Percentiles rank a stretch among this genome's conserved stretches.
These are phyloP conservation scores for Theonella swinhoei DNA, from an alignment of 37 sponge, comb jelly and placozoan genomes.

Conservation along the genomic window DNA sequence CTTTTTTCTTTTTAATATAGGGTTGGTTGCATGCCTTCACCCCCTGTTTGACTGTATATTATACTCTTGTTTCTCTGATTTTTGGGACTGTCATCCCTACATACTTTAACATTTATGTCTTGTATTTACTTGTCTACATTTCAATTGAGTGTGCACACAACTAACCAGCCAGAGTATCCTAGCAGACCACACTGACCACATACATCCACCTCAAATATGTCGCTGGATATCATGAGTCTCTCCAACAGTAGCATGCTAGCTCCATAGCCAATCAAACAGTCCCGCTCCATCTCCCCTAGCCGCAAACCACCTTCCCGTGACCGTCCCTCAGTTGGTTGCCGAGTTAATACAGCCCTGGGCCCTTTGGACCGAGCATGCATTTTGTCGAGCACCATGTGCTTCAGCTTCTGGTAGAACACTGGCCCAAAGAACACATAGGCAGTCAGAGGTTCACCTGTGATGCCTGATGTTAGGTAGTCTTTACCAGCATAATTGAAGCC, in stretches of 20 bases:
- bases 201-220: conserved; percentile 95
- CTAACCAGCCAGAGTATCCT: conserved; percentile 95
- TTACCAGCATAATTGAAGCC: conserved; percentile 98
- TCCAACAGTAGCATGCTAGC: conserved; percentile 97
- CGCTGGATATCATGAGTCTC: conserved; percentile 97
- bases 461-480: conserved; percentile 95
- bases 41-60: too few relatives aligned
- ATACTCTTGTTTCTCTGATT: too few relatives aligned
- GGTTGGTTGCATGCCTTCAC: too few relatives aligned
- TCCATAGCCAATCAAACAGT: conserved; percentile 98
- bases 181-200: conserved; percentile 95
- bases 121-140: too few relatives aligned
- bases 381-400: conserved; percentile 99
- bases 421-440: conserved; percentile 98
- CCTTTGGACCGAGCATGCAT: conserved; percentile 98
- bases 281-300: conserved; percentile 99
- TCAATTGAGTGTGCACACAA: too few relatives aligned
- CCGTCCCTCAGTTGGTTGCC: conserved; percentile 99
- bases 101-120: too few relatives aligned
- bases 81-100: too few relatives aligned
- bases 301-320: conserved; percentile 97
- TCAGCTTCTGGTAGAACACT: conserved; percentile 99
- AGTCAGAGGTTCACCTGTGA: conserved; percentile 92
- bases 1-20: too few relatives aligned
- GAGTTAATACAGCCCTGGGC: conserved; percentile 92